Base-by-base conservation (phyloP, 1,140 invertebrate genomes). In the Saxidomus purpurata region DNA sequence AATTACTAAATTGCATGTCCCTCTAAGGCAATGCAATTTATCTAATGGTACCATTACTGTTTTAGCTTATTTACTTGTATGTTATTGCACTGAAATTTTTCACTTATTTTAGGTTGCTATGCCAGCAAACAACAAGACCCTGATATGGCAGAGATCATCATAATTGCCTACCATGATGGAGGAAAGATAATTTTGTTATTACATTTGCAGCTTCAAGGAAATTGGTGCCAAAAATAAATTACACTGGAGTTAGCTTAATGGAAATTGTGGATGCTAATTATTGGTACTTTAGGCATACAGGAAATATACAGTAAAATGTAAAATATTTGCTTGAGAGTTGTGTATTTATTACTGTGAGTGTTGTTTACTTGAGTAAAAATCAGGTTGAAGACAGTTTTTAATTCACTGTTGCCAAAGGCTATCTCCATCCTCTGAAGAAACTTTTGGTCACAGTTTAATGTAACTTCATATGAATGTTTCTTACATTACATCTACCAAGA, bases 81-180 rank as follows among this genome's bases (percentile, higher is more conserved):
- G 36, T 81, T 38, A 67, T 61, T 47, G 2, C 25, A 0, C 43
- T 31, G 0, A 69, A 28, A 31, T 8, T 89, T 83, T 83, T 76
- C 59, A 19, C 67, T 36, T 47, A 17, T 89, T 63, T 89, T 61
- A 90, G 89, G 61, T 90, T 9, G 76, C 87, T 31, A 90, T 90
- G 89, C 83, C 89, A 61, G 83, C 89, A 38, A 90, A 90, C 74
- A 91, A 91, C 76, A 85, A 81, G 94, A 97, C 97, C 87, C 95
- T 98, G 25, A 96, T 98, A 87, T 67, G 59, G 59, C 84, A 84
- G 34, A 63, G 34, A 38, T 43, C 40, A 0, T 40, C 25, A n/a
- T 77, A 40, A 28, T 49, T 25, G 74, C n/a, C 25, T 15, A 15
- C 11, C 3, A 11, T 25, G 38, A 38, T 47, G 38, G 0, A 49